Base-by-base conservation (phyloP, 2,888 invertebrate species). In the Ochropleura plecta region DNA sequence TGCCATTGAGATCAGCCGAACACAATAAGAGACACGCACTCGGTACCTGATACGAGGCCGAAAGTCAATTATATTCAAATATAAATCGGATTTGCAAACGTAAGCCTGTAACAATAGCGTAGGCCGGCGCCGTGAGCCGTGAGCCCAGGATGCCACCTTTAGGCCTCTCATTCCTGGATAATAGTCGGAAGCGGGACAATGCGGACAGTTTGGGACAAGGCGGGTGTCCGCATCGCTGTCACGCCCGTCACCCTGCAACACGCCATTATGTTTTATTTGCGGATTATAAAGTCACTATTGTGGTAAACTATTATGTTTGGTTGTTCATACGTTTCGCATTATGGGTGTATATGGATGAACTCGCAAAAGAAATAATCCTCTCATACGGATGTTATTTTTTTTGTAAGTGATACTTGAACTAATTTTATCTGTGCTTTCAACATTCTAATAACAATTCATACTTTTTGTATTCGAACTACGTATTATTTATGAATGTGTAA, bases 51-150 rank as follows among this genome's bases (percentile, higher is more conserved):
- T 94, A 91, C 90, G 93, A 90, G 94, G 92, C 95, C 93, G 94
- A 94, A 94, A 96, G 95, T 96, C 96, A 95, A 96, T 96, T 96
- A 96, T 96, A 96, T 96, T 96, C 96, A 96, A 96, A 96, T 96
- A 95, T 94, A 96, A 96, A 96, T 96, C 96, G 95, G 96, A 96
- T 96, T 96, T 96, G 96, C 96, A 91, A 95, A 95, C 93, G 93
- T 96, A 96, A 96, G 95, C 91, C 90, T 85, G 86, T 93, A 92
- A 96, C 96, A 96, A 96, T 95, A 88, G 93, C 91, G 91, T 92
- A 92, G 94, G 91, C 91, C 91, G 93, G 94, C 94, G 94, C 94
- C 93, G 75, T 57, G 68, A 68, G 69, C 59, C 16, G 59, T 5
- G 59, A 53, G 66, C 53, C 55, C 69, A 91, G 86, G 90, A 88